Base-by-base conservation (phyloP, 2,797 vertebrate species). In the Mus spretus region DNA sequence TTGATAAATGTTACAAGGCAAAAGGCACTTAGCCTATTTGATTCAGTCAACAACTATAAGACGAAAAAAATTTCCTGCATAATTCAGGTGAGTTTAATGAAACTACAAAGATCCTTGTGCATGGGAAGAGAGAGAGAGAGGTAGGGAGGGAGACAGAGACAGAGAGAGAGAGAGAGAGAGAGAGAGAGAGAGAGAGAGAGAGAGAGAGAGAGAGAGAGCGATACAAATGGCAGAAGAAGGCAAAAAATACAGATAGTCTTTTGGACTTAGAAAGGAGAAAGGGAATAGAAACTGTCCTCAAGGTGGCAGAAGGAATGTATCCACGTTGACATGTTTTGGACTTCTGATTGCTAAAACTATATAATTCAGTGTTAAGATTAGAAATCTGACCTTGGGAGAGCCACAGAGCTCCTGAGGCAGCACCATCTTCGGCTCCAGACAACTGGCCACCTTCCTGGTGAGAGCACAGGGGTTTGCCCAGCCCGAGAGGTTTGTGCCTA, bases 1-100 rank as follows among this genome's bases (percentile, higher is more conserved):
- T 2, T 84, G 24, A 55, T 55, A 78, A 63, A 86, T 88, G 34
- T 55, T 81, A 70, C 28, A 50, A 67, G 65, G 50, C 2, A 70
- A 82, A 81, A 55, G 22, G 17, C 26, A 81, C 34, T 82, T 75
- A 55, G 53, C 8, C 37, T 11, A 50, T 57, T 34, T 92, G 50
- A 72, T 70, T 90, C 44, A 82, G 22, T 72, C 63, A 93, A 89
- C 17, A 28, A 47, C 5, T 15, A 72, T 82, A 70, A 94, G 31
- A 94, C 82, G 24, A 79, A 86, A 47, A 81, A 81, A 67, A 67
- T 65, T 50, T 55, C 31, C 53, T 91, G 57, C 22, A 75, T 80
- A 85, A 89, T 79, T 24, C 65, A 89, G 6, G 47, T 84, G 47
- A 95, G 34, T 22, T 3, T 47, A 67, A 8, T 84, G 77, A 40